Evolutionary conservation across 2,888 invertebrate genomes (phyloP), one percentile per base, ranked within the genome.

Genomic region (Gari tellinella): DNA sequence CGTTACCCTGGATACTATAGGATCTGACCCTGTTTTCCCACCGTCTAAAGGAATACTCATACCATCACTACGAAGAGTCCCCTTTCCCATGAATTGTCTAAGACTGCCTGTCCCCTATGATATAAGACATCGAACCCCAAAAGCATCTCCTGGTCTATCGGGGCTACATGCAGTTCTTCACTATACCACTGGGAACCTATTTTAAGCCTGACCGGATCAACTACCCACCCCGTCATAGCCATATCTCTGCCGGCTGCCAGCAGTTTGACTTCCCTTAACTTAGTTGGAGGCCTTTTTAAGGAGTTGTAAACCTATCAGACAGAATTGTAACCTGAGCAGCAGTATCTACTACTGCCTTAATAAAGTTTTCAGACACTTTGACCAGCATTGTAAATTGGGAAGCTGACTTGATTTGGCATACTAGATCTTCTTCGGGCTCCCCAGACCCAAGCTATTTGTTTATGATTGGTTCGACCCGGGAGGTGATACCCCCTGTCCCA

Each of bases 251-350:
- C 76, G 0, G 76, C 78, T 23, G 72, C 55, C 43, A 60, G n/a
- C 49, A 78, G 60, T 10, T 23, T 55, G 1, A 70, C 58, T 26
- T 72, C 51, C 41, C 43, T 55, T 2, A 78, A 17, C 19, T 57
- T 58, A 12, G 37, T n/a, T n/a, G 73, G 75, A 31, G 45, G 57
- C 3, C 17, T 25, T 23, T 53, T 58, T 0, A 76, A 45, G 14
- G 40, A 21, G 5, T 51, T 38, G 55, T 53, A 77, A 10, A 77
- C 38, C 41, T 37, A 40, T 73, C 72, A 19, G 72, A 76, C 19
- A 81, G 62, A 15, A 79, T 65, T 12, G 76, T 70, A 2, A 76
- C 63, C 43, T 80, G 66, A 12, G 74, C 76, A 15, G 72, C 81
- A 0, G n/a, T n/a, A n/a, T n/a, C n/a, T n/a, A n/a, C n/a, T n/a